A percentile compares a stretch with the other conserved stretches of the same genome.
These are phyloP conservation scores for Panagrolaimus sp. DNA, from an alignment of 1,140 invertebrate genomes.

Conservation along the genomic window DNA sequence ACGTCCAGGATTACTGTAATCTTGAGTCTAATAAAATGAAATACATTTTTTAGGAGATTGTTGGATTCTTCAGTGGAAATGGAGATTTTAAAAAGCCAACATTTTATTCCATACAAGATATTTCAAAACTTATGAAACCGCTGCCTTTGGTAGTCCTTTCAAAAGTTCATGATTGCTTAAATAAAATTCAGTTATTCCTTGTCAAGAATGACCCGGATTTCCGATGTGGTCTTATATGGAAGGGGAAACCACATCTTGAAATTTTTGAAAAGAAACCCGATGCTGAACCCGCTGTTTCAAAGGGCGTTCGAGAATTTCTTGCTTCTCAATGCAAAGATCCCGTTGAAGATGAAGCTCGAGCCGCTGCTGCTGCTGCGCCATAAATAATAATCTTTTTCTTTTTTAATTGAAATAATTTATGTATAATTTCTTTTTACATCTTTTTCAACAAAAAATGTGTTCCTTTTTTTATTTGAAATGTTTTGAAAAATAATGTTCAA, in stretches of 20 bases:
- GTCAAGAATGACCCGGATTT: conserved; percentile 53
- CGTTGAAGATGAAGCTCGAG: conserved; percentile 26
- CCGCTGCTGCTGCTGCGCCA: neutral
- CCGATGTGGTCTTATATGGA: conserved; percentile 55
- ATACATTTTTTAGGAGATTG: conserved; percentile 42
- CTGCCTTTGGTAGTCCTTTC: conserved; percentile 52
- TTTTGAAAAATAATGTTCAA: conserved; percentile 5
- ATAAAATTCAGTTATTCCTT: conserved; percentile 53
- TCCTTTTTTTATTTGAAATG: conserved; percentile 17
- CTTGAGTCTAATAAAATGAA: neutral
- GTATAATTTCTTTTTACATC: conserved; percentile 23
- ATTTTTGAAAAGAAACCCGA: conserved; percentile 40
- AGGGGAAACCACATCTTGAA: conserved; percentile 49
- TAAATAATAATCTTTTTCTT: neutral
- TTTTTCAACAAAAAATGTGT: conserved; percentile 22
- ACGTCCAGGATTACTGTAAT: conserved; percentile 1
- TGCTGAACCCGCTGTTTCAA: conserved; percentile 47
- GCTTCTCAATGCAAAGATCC: conserved; percentile 54
- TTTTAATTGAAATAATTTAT: neutral
- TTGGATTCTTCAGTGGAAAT: conserved; percentile 59
- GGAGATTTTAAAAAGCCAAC: conserved; percentile 56
- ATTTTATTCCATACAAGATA: conserved; percentile 50
- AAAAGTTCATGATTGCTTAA: conserved; percentile 57
- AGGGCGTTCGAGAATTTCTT: conserved; percentile 48
- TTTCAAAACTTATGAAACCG: conserved; percentile 58